phyloP scores from a whole-genome alignment of 2,797 vertebrate genomes.

The Peromyscus aztecus region DNA sequence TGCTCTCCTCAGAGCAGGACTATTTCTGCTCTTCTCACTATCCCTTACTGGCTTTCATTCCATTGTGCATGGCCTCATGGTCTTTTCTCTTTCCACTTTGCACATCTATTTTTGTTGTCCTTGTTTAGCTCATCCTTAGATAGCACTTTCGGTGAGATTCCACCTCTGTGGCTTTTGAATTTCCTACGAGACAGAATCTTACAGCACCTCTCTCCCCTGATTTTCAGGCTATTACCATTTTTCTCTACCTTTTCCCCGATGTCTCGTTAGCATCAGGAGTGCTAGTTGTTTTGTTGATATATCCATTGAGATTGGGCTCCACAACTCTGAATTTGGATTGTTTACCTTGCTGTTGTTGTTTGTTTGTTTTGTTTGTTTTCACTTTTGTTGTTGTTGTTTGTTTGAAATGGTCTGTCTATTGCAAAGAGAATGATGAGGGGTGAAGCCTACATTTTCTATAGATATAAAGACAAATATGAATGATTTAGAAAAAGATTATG shows the following conservation, averaged over 20 bases:
- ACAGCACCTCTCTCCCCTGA: background rate
- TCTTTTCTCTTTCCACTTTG: no score
- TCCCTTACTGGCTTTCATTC: background rate
- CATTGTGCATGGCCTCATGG: background rate
- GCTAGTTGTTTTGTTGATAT: background rate
- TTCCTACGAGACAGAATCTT: no score
- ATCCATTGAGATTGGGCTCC: background rate
- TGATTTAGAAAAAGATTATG: background rate
- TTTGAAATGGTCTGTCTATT: background rate
- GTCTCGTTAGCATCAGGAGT: background rate
- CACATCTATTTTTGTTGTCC: background rate
- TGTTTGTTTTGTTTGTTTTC: background rate
- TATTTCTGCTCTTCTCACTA: background rate
- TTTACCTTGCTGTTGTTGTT: background rate
- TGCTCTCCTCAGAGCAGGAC: background rate
- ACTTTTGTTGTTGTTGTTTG: background rate
- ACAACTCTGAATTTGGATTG: background rate
- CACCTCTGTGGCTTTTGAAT: background rate
- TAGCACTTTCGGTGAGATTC: background rate
- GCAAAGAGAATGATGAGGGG: background rate
- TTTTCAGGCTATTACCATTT: background rate
- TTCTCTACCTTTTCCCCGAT: background rate
- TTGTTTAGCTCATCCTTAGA: background rate
- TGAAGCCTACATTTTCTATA: no score
- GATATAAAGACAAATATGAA: background rate